These are phyloP conservation scores for Xenopus borealis DNA, from an alignment of 2,113 vertebrate genomes.

Conservation along the genomic window DNA sequence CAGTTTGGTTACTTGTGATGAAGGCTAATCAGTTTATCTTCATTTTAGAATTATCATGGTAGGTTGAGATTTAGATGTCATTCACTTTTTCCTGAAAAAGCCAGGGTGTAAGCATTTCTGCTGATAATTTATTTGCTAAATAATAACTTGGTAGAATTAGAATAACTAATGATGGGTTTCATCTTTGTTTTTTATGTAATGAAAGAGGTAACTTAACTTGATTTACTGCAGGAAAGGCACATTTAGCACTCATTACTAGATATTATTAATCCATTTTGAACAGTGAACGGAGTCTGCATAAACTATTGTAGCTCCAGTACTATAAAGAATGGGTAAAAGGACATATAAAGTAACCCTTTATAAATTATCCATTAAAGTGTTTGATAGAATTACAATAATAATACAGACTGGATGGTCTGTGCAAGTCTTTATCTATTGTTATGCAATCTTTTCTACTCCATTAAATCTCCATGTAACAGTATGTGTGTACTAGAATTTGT, in stretches of 20 bases:
- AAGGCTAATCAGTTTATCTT: no score
- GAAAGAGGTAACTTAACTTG: constrained; percentile 1
- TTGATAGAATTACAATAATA: not conserved
- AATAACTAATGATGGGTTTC: not conserved
- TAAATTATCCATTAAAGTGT: constrained; percentile 4
- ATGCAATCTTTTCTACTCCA: not conserved
- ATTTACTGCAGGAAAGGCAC: constrained; percentile 10
- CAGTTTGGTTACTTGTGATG: no score
- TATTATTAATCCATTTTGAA: constrained; percentile 29
- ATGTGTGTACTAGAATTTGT: not conserved
- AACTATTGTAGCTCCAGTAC: constrained; percentile 12
- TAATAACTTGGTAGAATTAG: not conserved
- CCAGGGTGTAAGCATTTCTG: not conserved
- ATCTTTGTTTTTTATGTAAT: not conserved
- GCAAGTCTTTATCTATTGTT: not conserved
- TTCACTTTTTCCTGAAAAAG: not conserved
- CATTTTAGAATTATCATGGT: no score
- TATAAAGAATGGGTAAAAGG: constrained; percentile 21
- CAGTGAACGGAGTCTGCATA: constrained; percentile 10
- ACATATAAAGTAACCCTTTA: not conserved
- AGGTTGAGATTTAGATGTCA: not conserved
- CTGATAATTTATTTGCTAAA: not conserved
- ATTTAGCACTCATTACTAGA: constrained; percentile 17
- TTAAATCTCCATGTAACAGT: constrained; percentile 1
- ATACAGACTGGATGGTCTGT: not conserved